Evolutionary conservation across 2,797 vertebrate species (phyloP), one percentile per base, ranked within the genome.

Genomic region (Rhabdophis nuchalis): DNA sequence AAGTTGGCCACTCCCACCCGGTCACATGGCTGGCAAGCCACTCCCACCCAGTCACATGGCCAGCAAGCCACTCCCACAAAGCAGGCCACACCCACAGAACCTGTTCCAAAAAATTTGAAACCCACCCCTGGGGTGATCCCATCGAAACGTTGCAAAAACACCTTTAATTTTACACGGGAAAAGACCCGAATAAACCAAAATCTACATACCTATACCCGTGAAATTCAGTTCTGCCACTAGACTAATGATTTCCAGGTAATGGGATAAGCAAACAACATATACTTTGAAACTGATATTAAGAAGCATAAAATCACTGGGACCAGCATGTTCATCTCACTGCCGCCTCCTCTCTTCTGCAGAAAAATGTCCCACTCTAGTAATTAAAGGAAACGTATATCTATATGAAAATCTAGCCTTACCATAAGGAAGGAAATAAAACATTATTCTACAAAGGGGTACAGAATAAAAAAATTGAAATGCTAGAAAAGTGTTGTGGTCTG

Each of bases 271-370:
- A 87, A 85, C 89, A 72, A 95, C 89, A 94, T 88, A 64, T 16
- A 93, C 20, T 94, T 92, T 77, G 93, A 96, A 89, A 89, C 82
- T 93, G 91, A 92, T 93, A 95, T 92, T 95, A 94, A 95, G 94
- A 95, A 68, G 91, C 95, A 97, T 93, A 96, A 97, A 96, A 97
- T 94, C 90, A 95, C 94, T 91, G 56, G 94, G 94, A 94, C 95
- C 95, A 94, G 92, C 7, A 85, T 88, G 93, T 94, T 92, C 96
- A 95, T 92, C 95, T 88, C 95, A 96, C 95, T 95, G 93, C 91
- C 41, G 91, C 56, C 93, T 95, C 87, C 91, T 89, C 0, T 0
- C 64, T 88, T 92, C 85, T 89, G 58, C 91, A 82, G 95, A 95
- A 96, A 94, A 95, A 94, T 60, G 94, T 93, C 68, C 32, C 90